These are phyloP conservation scores for Adela reaumurella DNA, from an alignment of 2,888 invertebrate species.

Conservation along the genomic window DNA sequence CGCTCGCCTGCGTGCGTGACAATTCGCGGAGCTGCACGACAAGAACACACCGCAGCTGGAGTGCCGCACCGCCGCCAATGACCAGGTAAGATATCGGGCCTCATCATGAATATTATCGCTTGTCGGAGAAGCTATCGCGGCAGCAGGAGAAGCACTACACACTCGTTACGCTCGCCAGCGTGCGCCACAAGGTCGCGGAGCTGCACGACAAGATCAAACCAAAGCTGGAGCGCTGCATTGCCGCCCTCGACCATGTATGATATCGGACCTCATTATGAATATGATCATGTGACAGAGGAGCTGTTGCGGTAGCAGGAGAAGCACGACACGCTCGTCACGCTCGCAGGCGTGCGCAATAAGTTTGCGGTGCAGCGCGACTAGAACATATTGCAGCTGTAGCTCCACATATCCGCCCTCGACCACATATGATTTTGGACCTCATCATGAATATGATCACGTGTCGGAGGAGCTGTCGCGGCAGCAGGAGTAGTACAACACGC, in stretches of 20 bases:
- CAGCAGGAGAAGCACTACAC: constrained; percentile 64
- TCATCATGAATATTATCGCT: constrained; percentile 62
- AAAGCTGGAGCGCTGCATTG: constrained; percentile 51
- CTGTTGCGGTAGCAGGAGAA: constrained; percentile 61
- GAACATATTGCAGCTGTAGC: constrained; percentile 63
- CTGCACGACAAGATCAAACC: constrained; percentile 66
- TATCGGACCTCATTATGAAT: constrained; percentile 61
- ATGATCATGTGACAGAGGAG: constrained; percentile 60
- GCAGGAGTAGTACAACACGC: no score
- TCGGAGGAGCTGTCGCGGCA: no score
- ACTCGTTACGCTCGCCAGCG: constrained; percentile 67
- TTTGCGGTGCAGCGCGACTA: constrained; percentile 56
- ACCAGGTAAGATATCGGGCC: constrained; percentile 54
- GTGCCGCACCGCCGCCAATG: no score
- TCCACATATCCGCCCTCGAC: constrained; percentile 45
- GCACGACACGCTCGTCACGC: constrained; percentile 64
- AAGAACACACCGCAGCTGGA: no score
- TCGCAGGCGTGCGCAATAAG: constrained; percentile 65
- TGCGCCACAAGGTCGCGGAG: constrained; percentile 55
- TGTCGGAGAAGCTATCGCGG: constrained; percentile 59
- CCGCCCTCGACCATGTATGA: constrained; percentile 48
- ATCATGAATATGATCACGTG: no score
- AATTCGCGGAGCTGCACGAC: no score
- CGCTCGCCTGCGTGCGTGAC: no score
- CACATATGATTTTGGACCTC: constrained; percentile 21